A percentile compares a stretch with the other conserved stretches of the same genome.
Conservation (phyloP, 2,113 vertebrate species). For the Pteropus alecto region DNA sequence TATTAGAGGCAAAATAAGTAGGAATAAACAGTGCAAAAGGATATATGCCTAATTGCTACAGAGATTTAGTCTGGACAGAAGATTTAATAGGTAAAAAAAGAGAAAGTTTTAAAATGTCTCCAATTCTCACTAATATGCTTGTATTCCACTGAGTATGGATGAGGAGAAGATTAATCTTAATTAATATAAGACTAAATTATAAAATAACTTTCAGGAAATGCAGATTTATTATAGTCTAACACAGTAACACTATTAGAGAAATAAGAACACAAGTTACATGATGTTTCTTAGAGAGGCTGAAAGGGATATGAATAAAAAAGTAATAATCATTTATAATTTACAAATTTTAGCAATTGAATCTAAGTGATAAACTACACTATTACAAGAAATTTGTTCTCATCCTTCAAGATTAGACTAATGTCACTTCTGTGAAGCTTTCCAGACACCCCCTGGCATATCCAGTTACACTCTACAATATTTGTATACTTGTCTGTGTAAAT, state of each 20-base stretch:
- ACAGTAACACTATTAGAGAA: background rate
- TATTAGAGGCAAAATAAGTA: background rate
- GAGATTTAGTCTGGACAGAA: background rate
- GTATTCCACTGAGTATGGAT: background rate
- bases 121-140: background rate
- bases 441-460: background rate
- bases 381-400: background rate
- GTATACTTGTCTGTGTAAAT: background rate
- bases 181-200: background rate
- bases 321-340: conserved; percentile 18
- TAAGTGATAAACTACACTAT: background rate
- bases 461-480: background rate
- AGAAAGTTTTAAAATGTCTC: background rate
- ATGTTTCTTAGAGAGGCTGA: conserved; percentile 45
- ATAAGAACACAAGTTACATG: background rate
- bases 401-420: background rate
- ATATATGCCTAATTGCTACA: background rate
- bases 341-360: conserved; percentile 14
- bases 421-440: background rate
- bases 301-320: conserved; percentile 6
- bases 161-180: background rate
- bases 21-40: background rate
- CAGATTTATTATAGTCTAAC: conserved; percentile 12
- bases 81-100: background rate
- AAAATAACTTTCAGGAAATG: conserved; percentile 36